These are phyloP conservation scores for Protomyctophum bolini DNA, from an alignment of 2,113 vertebrate species.

Conservation along the genomic window DNA sequence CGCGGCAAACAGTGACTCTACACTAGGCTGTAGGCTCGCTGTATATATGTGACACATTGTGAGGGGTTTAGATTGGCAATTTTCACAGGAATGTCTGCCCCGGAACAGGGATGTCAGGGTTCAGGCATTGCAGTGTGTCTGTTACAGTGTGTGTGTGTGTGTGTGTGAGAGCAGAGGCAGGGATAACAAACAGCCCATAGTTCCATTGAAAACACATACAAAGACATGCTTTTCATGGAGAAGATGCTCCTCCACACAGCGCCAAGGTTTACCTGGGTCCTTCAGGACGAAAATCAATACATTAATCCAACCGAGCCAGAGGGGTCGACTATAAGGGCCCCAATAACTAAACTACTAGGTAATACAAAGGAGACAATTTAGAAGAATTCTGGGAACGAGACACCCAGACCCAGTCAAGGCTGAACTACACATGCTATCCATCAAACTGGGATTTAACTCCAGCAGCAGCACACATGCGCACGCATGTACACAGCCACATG, in stretches of 20 bases:
- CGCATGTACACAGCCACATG: too few relatives aligned
- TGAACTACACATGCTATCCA: conserved; percentile 10
- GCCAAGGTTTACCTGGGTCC: conserved; percentile 4
- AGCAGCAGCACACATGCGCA: not conserved
- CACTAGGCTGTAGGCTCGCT: too few relatives aligned
- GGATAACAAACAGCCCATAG: not conserved
- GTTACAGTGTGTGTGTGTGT: too few relatives aligned
- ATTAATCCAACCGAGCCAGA: conserved; percentile 35
- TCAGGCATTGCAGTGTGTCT: too few relatives aligned
- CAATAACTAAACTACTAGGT: conserved; percentile 22
- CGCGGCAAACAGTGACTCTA: too few relatives aligned
- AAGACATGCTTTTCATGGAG: conserved; percentile 15
- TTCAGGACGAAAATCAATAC: conserved; percentile 49
- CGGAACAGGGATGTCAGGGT: too few relatives aligned
- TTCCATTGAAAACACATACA: conserved; percentile 25
- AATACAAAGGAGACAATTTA: conserved; percentile 39
- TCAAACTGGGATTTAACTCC: conserved; percentile 16
- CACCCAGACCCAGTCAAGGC: not conserved
- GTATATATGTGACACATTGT: too few relatives aligned
- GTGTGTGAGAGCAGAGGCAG: not conserved
- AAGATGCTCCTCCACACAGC: conserved; percentile 1
- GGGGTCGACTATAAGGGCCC: not conserved
- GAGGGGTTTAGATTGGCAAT: too few relatives aligned
- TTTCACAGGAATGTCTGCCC: too few relatives aligned
- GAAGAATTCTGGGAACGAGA: conserved; percentile 26